phyloP scores from a whole-genome alignment of 2,888 invertebrate genomes.

The Caenorhabditis sulstoni region DNA sequence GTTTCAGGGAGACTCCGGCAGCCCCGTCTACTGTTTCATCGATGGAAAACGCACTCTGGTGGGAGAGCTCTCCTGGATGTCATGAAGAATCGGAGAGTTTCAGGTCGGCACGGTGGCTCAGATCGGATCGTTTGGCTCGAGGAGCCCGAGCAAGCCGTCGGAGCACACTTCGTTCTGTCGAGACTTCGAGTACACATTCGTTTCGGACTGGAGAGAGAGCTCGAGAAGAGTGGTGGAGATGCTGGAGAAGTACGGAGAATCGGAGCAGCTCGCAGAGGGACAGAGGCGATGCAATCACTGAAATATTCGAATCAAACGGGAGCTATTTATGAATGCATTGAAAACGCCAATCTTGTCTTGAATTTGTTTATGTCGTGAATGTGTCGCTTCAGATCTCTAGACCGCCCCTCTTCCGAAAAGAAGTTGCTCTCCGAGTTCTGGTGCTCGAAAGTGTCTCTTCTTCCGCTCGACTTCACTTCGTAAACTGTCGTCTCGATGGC shows the following conservation, averaged over 20 bases:
- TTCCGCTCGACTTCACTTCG: conserved; percentile 8
- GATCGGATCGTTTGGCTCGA: conserved; percentile 42
- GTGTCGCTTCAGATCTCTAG: too few species aligned
- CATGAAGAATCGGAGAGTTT: neutral
- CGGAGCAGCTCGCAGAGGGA: conserved; percentile 32
- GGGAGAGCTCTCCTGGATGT: neutral
- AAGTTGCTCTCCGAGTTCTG: too few species aligned
- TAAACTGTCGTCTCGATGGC: conserved; percentile 31
- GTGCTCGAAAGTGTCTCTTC: neutral
- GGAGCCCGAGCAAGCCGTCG: conserved; percentile 15
- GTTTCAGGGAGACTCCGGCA: conserved; percentile 49
- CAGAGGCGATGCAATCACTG: conserved; percentile 13
- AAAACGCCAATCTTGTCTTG: too few species aligned
- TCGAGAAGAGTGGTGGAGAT: conserved; percentile 38
- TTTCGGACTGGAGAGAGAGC: conserved; percentile 49
- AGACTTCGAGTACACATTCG: conserved; percentile 45
- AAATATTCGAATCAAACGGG: too few species aligned
- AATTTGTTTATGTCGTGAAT: too few species aligned
- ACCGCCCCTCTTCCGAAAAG: too few species aligned
- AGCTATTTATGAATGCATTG: too few species aligned
- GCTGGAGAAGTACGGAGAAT: conserved; percentile 32
- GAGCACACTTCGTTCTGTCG: conserved; percentile 41
- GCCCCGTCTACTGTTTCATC: conserved; percentile 54
- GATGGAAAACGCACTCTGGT: conserved; percentile 28
- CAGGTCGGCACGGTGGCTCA: conserved; percentile 41